A percentile compares a stretch with the other conserved stretches of the same genome.
Evolutionary conservation across 2,888 invertebrate species (phyloP).

Genomic region (Nudaria mundana): DNA sequence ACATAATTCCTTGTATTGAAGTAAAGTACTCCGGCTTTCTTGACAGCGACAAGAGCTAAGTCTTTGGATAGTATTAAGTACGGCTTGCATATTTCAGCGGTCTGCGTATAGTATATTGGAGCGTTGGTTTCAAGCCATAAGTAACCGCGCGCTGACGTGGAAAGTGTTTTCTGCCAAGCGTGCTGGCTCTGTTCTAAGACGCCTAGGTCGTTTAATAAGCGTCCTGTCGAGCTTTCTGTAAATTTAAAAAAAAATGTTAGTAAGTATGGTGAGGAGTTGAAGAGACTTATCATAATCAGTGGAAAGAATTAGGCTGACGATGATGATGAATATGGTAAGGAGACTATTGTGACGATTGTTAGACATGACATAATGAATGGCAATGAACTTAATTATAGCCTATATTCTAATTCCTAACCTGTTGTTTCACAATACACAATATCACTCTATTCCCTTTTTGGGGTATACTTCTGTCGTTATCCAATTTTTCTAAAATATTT

Average conservation of each 20-base stretch:
- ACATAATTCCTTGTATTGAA: conserved; percentile 74
- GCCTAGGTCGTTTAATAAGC: conserved; percentile 84
- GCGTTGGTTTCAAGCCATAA: conserved; percentile 85
- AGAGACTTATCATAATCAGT: no score
- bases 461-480: no score
- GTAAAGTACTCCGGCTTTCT: conserved; percentile 73
- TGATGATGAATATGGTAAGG: no score
- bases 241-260: conserved; percentile 8
- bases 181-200: conserved; percentile 83
- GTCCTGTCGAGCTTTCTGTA: conserved; percentile 84
- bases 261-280: no score
- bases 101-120: conserved; percentile 83
- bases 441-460: no score
- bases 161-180: conserved; percentile 82
- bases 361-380: no score
- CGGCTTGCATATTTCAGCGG: conserved; percentile 80
- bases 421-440: no score
- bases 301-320: no score
- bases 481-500: no score
- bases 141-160: conserved; percentile 83
- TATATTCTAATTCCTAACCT: no score
- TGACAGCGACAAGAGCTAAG: conserved; percentile 74
- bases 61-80: conserved; percentile 83
- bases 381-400: no score
- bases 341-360: no score